These are phyloP conservation scores for Penaeus monodon DNA, from an alignment of 2,888 invertebrate genomes.

Conservation along the genomic window DNA sequence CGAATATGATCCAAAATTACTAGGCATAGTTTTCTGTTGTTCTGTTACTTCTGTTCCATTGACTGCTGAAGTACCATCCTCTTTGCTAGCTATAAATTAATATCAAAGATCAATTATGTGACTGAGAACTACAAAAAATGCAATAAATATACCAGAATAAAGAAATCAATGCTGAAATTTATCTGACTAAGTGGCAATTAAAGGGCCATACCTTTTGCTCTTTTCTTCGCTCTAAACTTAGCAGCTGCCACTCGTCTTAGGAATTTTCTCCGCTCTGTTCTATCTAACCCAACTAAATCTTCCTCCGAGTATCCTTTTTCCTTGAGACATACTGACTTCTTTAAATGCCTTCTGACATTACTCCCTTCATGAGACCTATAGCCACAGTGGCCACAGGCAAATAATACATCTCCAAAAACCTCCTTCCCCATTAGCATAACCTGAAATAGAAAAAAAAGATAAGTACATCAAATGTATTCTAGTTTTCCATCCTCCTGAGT, in stretches of 20 bases:
- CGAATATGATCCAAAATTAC: constrained; percentile 1
- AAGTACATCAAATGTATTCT: too few relatives aligned
- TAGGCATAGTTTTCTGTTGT: neutral
- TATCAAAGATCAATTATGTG: constrained; percentile 6
- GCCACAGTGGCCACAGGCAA: constrained; percentile 59
- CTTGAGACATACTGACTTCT: constrained; percentile 57
- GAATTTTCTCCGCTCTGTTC: constrained; percentile 52
- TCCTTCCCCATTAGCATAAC: constrained; percentile 60
- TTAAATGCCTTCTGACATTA: constrained; percentile 55
- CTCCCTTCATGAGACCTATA: constrained; percentile 58
- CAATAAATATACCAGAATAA: too few relatives aligned
- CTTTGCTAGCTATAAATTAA: constrained; percentile 5
- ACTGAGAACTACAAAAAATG: neutral
- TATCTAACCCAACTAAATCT: constrained; percentile 53
- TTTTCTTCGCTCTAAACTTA: constrained; percentile 57
- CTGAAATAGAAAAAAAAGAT: constrained; percentile 15
- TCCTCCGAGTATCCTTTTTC: constrained; percentile 48
- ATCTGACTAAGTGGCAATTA: neutral
- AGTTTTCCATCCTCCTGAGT: too few relatives aligned
- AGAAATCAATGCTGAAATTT: neutral
- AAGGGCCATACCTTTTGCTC: constrained; percentile 31
- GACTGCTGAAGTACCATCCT: constrained; percentile 1
- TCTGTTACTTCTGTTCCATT: constrained; percentile 3
- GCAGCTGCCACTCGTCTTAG: constrained; percentile 52
- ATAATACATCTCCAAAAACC: constrained; percentile 57